These are phyloP conservation scores for Glossophaga mutica DNA, from an alignment of 2,797 vertebrate species.

Conservation along the genomic window DNA sequence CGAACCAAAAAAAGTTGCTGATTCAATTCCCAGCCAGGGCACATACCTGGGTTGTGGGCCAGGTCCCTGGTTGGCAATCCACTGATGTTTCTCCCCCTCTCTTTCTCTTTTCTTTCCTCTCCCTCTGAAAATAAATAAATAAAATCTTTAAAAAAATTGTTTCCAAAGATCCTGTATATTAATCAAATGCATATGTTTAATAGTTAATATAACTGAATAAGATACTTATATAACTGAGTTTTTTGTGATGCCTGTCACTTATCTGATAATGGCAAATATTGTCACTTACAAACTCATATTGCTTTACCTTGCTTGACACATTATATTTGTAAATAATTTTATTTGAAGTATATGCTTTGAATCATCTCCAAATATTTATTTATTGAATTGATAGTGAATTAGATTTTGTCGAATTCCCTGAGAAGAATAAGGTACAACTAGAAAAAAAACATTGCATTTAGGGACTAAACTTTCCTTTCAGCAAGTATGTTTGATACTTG, in stretches of 20 bases:
- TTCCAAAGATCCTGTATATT: neutral
- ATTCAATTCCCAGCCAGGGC: no score
- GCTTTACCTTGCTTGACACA: neutral
- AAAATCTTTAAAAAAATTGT: neutral
- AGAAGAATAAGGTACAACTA: neutral
- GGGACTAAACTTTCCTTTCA: neutral
- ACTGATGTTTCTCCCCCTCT: no score
- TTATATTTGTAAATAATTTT: neutral
- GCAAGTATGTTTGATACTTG: neutral
- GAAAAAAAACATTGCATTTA: neutral
- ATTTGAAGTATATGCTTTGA: neutral
- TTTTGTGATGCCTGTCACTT: neutral
- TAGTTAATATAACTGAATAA: neutral
- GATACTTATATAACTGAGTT: neutral
- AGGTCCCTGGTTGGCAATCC: no score
- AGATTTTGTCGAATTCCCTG: neutral
- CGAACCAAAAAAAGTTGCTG: no score
- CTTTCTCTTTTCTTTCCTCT: no score
- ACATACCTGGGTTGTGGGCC: no score
- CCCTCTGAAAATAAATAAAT: no score
- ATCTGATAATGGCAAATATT: neutral
- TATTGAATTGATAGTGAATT: neutral
- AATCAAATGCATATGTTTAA: neutral
- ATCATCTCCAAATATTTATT: neutral
- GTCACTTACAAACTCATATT: neutral